A percentile compares a stretch with the other conserved stretches of the same genome.
Evolutionary conservation across 2,888 invertebrate genomes (phyloP).

Genomic region (Diaphora mendica): DNA sequence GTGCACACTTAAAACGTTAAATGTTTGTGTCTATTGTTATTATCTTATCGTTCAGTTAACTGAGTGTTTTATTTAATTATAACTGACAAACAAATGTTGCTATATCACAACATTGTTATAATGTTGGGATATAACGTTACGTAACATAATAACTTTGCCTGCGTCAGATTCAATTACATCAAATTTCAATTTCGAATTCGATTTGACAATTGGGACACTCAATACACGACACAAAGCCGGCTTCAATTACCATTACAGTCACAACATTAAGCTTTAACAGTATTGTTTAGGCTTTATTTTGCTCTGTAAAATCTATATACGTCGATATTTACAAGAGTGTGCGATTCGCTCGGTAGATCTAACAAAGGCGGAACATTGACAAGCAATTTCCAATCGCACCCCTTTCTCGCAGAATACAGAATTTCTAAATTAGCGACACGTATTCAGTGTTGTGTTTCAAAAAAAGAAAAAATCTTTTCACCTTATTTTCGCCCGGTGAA

Average conservation of each 20-base stretch:
- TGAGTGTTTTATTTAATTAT: conserved; percentile 17
- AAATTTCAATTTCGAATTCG: conserved; percentile 24
- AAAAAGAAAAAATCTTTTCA: conserved; percentile 45
- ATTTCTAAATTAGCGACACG: conserved; percentile 41
- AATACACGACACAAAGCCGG: conserved; percentile 22
- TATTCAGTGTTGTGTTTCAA: conserved; percentile 41
- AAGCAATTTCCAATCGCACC: conserved; percentile 34
- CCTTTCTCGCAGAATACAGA: conserved; percentile 37
- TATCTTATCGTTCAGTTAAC: conserved; percentile 30
- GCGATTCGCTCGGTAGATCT: conserved; percentile 4
- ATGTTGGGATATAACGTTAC: conserved; percentile 5
- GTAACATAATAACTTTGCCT: conserved; percentile 17
- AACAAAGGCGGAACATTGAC: conserved; percentile 35
- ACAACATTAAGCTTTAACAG: conserved; percentile 19
- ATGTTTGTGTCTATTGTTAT: conserved; percentile 24
- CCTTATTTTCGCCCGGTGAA: conserved; percentile 45
- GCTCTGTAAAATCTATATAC: conserved; percentile 3
- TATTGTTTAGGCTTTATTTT: conserved; percentile 24
- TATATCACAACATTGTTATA: conserved; percentile 4
- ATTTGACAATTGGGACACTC: conserved; percentile 29
- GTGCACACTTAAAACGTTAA: conserved; percentile 17
- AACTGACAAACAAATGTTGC: conserved; percentile 4
- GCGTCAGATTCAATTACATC: conserved; percentile 23
- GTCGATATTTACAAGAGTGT: conserved; percentile 5
- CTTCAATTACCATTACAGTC: conserved; percentile 29